phyloP scores from a whole-genome alignment of 2,888 invertebrate species.

The Siphonodentalium dalli region DNA sequence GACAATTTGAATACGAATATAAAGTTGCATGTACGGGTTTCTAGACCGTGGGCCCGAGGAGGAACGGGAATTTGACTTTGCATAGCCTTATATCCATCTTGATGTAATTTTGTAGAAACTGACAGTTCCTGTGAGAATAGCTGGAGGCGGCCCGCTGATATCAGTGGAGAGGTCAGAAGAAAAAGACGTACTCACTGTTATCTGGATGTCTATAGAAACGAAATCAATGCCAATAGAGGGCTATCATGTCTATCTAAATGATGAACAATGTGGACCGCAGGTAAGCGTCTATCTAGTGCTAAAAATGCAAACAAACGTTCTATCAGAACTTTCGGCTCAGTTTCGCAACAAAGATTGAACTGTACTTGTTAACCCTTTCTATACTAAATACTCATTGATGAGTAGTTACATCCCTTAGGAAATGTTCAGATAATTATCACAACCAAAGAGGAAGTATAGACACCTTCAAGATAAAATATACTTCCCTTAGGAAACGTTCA shows the following conservation, averaged over 20 bases:
- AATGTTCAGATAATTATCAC: too few relatives aligned
- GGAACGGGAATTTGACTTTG: not conserved
- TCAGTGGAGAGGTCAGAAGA: slow-evolving; percentile 58
- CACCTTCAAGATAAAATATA: too few relatives aligned
- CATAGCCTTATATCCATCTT: not conserved
- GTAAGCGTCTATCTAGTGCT: too few relatives aligned
- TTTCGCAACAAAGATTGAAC: too few relatives aligned
- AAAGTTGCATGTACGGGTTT: not conserved
- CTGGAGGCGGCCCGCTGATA: slow-evolving; percentile 61
- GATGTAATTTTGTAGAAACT: slow-evolving; percentile 39
- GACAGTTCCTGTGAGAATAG: slow-evolving; percentile 50
- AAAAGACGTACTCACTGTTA: slow-evolving; percentile 55
- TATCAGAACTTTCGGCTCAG: too few relatives aligned
- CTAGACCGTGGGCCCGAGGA: not conserved
- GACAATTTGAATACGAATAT: not conserved
- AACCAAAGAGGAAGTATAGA: too few relatives aligned
- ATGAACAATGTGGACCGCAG: slow-evolving; percentile 61
- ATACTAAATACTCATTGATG: too few relatives aligned
- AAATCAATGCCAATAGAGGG: slow-evolving; percentile 51
- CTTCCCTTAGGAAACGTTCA: too few relatives aligned
- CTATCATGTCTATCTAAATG: slow-evolving; percentile 63
- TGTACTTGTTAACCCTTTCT: too few relatives aligned
- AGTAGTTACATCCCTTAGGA: too few relatives aligned
- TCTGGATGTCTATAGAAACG: slow-evolving; percentile 62
- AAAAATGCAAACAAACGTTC: too few relatives aligned